Percentiles rank a stretch among this genome's conserved stretches.
Conservation (phyloP, 2,888 invertebrate genomes). For the Parasteatoda lunata region DNA sequence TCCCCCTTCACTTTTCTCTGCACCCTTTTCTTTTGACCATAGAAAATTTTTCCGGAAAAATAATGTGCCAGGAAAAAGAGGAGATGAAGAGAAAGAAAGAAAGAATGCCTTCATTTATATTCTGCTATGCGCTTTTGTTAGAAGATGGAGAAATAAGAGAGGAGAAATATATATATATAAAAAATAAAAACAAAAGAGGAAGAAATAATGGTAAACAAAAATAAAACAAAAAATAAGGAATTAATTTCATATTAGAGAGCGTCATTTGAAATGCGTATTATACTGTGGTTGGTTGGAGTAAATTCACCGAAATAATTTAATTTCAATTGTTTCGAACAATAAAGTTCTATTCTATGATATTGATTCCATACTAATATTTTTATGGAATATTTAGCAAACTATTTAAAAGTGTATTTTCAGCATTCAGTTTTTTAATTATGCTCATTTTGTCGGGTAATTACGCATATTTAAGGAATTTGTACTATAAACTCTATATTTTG, state of each 20-base stretch:
- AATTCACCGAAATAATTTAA: constrained; percentile 51
- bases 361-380: too few relatives aligned
- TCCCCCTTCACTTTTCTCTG: constrained; percentile 9
- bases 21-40: constrained; percentile 27
- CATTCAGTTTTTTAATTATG: too few relatives aligned
- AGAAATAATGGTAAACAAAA: constrained; percentile 59
- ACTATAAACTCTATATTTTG: too few relatives aligned
- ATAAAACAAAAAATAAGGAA: constrained; percentile 52
- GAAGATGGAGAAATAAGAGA: constrained; percentile 49
- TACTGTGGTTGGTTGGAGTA: constrained; percentile 32
- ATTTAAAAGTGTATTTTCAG: too few relatives aligned
- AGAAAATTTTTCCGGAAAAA: constrained; percentile 58
- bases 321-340: constrained; percentile 51
- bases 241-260: constrained; percentile 67
- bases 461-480: too few relatives aligned
- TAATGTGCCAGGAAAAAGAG: constrained; percentile 47
- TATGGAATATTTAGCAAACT: too few relatives aligned
- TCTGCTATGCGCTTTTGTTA: constrained; percentile 54
- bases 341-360: too few relatives aligned
- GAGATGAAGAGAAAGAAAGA: constrained; percentile 19
- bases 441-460: too few relatives aligned
- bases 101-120: constrained; percentile 66
- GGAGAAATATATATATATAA: constrained; percentile 28
- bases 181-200: constrained; percentile 26
- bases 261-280: constrained; percentile 68